Evolutionary conservation across 2,888 invertebrate species (phyloP).

Genomic region (Liopterus haemorrhoidalis): DNA sequence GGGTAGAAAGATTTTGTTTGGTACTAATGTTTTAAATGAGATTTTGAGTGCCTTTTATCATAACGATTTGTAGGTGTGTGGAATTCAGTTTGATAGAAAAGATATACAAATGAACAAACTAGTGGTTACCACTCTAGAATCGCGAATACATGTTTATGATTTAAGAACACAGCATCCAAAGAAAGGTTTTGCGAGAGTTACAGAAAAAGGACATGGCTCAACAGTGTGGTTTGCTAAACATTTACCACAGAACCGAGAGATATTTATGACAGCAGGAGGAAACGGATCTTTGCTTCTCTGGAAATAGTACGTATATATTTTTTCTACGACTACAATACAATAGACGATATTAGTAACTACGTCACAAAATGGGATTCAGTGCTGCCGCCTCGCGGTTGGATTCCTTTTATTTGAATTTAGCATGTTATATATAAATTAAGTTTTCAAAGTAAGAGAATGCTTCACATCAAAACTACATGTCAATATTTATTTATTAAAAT

Average conservation of each 20-base stretch:
- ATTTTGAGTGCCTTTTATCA: slow-evolving; percentile 1
- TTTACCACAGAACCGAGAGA: slow-evolving; percentile 88
- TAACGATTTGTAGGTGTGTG: slow-evolving; percentile 62
- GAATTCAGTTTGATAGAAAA: slow-evolving; percentile 83
- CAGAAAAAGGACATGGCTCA: slow-evolving; percentile 53
- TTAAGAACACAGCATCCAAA: slow-evolving; percentile 79
- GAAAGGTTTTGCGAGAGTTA: slow-evolving; percentile 73
- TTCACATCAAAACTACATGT: no score
- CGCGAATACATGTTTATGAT: slow-evolving; percentile 84
- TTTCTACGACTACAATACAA: neutral
- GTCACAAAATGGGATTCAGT: no score
- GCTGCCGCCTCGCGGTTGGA: no score
- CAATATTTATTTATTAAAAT: no score
- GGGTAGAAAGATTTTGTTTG: no score
- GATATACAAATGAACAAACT: slow-evolving; percentile 95
- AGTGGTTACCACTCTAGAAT: slow-evolving; percentile 84
- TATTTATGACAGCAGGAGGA: slow-evolving; percentile 87
- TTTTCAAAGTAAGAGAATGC: no score
- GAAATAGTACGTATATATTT: slow-evolving; percentile 73
- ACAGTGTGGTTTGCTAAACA: slow-evolving; percentile 87
- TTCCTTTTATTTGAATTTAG: no score
- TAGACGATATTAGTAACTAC: no score
- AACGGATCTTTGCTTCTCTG: slow-evolving; percentile 86
- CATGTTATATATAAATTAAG: no score
- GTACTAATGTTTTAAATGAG: no score